Evolutionary conservation across 2,797 vertebrate species (phyloP), one percentile per base, ranked within the genome.

Genomic region (Liparis tanakae): DNA sequence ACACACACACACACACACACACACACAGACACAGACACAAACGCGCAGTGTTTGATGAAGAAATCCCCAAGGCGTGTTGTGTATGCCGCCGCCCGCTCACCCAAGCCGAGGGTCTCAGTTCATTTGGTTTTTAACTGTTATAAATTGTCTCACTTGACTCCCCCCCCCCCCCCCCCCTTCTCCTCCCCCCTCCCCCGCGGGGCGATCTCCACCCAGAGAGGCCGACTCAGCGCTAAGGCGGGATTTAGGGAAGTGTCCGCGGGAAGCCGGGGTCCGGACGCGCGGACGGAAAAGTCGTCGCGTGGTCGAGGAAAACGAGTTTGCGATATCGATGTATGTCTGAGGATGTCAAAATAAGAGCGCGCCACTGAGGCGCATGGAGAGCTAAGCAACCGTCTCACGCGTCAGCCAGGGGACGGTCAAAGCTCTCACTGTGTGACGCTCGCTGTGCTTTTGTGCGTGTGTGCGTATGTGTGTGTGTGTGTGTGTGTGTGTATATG

Each of bases 91-190:
- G 67, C 89, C 86, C 83, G 66, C 81, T 92, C 87, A 81, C 88
- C 90, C 89, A 87, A 90, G 87, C 88, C 88, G 85, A 90, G 86
- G 89, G 91, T 91, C 87, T 90, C 88, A 88, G 84, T 93, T 92
- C 88, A 92, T 94, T 92, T 91, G 87, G 59, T 91, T 92, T 91
- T 89, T 90, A 93, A 92, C 86, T 85, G 90, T 93, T 92, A 91
- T 89, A 91, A 92, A 91, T 92, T 84, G 91, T 91, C 87, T 91
- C 83, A 91, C 90, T 92, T 90, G 89, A 92, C 87, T 91, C 88
- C 82, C 64, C 91, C 82, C 85, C 90, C 87, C 83, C 83, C 81
- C 87, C 83, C 86, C 59, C 73, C 72, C 63, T n/a, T n/a, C n/a
- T n/a, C n/a, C n/a, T n/a, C n/a, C n/a, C 87, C 83, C 86, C 59